Evolutionary conservation across 2,113 vertebrate genomes (phyloP).

Genomic region (Crotophaga sulcirostris): DNA sequence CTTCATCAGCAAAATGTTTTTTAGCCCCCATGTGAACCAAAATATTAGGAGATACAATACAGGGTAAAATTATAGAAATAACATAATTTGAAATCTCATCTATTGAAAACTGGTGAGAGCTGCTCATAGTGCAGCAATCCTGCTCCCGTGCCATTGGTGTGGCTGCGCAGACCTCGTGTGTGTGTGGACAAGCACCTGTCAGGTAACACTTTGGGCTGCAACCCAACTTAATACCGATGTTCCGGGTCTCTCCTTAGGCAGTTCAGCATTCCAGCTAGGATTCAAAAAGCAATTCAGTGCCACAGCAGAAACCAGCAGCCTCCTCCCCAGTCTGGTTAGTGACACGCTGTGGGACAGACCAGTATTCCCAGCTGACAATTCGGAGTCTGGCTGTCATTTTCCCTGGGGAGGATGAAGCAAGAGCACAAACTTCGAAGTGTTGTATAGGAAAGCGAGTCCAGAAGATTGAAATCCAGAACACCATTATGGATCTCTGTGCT

Average conservation of each 20-base stretch:
- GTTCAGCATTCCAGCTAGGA: neutral
- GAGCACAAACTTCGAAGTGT: neutral
- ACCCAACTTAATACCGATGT: neutral
- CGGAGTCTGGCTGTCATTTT: neutral
- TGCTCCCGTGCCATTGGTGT: neutral
- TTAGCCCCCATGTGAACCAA: neutral
- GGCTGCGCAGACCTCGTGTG: fast-evolving
- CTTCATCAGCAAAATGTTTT: neutral
- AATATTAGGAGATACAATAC: neutral
- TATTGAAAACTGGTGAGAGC: neutral
- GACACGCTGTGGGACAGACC: neutral
- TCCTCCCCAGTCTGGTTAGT: neutral
- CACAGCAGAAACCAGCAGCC: neutral
- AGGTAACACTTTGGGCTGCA: neutral
- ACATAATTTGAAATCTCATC: neutral
- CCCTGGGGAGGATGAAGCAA: neutral
- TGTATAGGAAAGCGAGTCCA: neutral
- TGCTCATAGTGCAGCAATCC: neutral
- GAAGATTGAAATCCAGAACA: neutral
- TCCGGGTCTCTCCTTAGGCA: neutral
- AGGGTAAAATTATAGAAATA: neutral
- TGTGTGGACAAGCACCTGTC: neutral
- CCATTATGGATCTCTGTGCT: neutral
- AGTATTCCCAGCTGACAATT: neutral
- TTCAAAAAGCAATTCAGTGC: too few relatives aligned